Evolutionary conservation across 2,888 invertebrate genomes (phyloP).

Genomic region (Aspidapion aeneum): DNA sequence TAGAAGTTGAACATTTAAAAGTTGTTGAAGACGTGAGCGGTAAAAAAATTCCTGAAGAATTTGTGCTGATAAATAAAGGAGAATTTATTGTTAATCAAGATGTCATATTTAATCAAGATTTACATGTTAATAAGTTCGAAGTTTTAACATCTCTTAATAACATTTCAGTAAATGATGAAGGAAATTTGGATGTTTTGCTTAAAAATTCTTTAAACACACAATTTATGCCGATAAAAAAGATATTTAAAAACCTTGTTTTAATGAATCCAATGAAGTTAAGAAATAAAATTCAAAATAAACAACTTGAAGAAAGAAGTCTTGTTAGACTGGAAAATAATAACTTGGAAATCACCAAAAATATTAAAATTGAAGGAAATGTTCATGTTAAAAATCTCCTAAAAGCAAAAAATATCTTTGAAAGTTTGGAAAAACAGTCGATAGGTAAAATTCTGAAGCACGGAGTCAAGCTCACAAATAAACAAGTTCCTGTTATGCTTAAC

Average conservation of each 20-base stretch:
- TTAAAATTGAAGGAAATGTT: slow-evolving; percentile 49
- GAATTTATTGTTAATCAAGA: slow-evolving; percentile 48
- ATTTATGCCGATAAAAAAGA: slow-evolving; percentile 47
- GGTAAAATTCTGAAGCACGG: slow-evolving; percentile 39
- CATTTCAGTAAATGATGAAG: slow-evolving; percentile 45
- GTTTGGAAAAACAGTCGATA: slow-evolving; percentile 36
- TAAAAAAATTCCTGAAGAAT: slow-evolving; percentile 35
- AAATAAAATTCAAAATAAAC: slow-evolving; percentile 49
- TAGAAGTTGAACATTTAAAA: slow-evolving; percentile 40
- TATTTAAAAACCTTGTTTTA: slow-evolving; percentile 47
- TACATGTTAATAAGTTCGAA: slow-evolving; percentile 44
- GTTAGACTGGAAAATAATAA: slow-evolving; percentile 47
- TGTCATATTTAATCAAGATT: slow-evolving; percentile 42
- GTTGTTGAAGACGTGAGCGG: slow-evolving; percentile 21
- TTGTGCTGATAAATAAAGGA: slow-evolving; percentile 46
- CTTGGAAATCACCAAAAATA: slow-evolving; percentile 46
- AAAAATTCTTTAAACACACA: slow-evolving; percentile 46
- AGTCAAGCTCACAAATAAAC: slow-evolving; percentile 32
- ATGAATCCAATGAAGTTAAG: slow-evolving; percentile 47
- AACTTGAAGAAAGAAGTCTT: slow-evolving; percentile 48
- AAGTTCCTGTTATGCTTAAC: background rate
- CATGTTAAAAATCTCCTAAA: slow-evolving; percentile 46
- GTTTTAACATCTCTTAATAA: slow-evolving; percentile 49
- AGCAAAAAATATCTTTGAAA: slow-evolving; percentile 39
- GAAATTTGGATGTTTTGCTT: slow-evolving; percentile 48